Evolutionary conservation across 1,140 invertebrate species (phyloP), one percentile per base, ranked within the genome.

Genomic region (Heliothis subflexa): DNA sequence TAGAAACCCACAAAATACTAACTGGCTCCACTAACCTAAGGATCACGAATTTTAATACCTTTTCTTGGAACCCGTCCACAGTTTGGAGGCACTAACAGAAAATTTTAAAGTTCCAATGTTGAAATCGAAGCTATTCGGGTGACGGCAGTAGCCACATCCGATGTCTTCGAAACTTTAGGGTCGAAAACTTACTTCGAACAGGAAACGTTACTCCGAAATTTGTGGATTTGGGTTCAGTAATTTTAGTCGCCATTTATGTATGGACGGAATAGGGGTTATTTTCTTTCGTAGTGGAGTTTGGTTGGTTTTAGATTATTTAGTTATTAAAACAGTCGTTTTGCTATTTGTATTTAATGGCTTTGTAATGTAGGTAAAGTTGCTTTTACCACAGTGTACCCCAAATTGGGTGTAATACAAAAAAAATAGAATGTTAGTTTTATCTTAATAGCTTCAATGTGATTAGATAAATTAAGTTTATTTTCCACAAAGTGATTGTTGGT

Each of bases 81-180:
- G 21, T 57, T 54, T 1, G 40, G 45, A 78, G 33, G 16, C 40
- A 78, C 68, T 72, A 78, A 72, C 64, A 72, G 77, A 78, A 78
- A 78, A 78, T 78, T 72, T 55, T 59, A 72, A 78, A 78, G 64
- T 78, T 78, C 50, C 18, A 70, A 78, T 62, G 52, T 59, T 78
- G 70, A 78, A 78, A 78, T 78, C 68, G 70, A 64, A 55, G 78
- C 66, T 25, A 2, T 25, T 25, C 59, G 52, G 57, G 54, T 73
- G 68, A 64, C 68, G 54, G 49, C 25, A 59, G 21, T 57, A 66
- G 25, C 21, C 61, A 75, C 78, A 79, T 74, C 61, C 78, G 72
- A 52, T 70, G 78, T 74, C 78, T 68, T 70, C 47, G n/a, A 47
- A 59, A 74, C 71, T 74, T 57, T 74, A 45, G 71, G 71, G 71